phyloP scores from a whole-genome alignment of 2,888 invertebrate species.

The Cistogaster globosa region DNA sequence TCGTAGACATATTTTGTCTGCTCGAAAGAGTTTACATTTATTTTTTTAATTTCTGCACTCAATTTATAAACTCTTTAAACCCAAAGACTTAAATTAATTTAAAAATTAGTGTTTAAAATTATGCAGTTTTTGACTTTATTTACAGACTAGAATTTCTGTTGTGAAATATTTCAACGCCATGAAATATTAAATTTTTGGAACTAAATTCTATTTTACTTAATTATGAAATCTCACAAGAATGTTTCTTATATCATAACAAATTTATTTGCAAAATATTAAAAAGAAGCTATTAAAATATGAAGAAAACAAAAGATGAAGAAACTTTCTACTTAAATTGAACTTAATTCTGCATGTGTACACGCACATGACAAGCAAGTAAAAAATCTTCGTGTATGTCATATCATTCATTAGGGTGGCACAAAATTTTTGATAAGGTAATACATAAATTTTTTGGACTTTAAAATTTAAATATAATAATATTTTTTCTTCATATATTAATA shows the following conservation, averaged over 20 bases:
- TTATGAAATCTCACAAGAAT: constrained; percentile 44
- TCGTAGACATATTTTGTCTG: too few relatives aligned
- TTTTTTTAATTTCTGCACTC: too few relatives aligned
- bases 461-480: too few relatives aligned
- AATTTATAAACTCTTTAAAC: too few relatives aligned
- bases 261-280: constrained; percentile 1
- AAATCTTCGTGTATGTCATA: not conserved
- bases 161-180: not conserved
- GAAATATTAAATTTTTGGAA: not conserved
- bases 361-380: not conserved
- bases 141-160: too few relatives aligned
- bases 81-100: too few relatives aligned
- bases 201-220: constrained; percentile 31
- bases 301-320: constrained; percentile 18
- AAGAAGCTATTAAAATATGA: constrained; percentile 14
- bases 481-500: too few relatives aligned
- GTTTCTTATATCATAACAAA: not conserved
- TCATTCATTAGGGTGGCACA: not conserved
- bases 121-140: too few relatives aligned
- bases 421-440: not conserved
- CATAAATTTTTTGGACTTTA: too few relatives aligned
- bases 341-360: not conserved
- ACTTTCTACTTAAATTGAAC: constrained; percentile 25
- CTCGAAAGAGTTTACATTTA: too few relatives aligned
- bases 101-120: too few relatives aligned